Base-by-base conservation (phyloP, 2,888 invertebrate species). In the Acronicta leporina region DNA sequence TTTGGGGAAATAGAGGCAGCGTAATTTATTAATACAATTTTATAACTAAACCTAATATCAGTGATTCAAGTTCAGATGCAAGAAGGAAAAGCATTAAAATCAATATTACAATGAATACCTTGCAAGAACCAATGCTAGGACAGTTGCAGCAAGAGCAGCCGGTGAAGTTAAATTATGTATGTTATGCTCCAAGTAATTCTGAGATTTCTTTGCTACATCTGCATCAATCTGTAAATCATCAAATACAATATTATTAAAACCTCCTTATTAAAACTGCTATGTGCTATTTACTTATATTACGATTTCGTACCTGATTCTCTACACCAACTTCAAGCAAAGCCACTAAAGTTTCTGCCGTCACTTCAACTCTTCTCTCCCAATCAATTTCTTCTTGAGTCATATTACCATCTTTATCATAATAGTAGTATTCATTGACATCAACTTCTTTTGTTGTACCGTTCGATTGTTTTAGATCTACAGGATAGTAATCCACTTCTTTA, bases 301-400 rank as follows among this genome's bases (percentile, higher is more conserved):
- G n/a, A 38, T 38, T 38, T n/a, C 1, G n/a, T 54, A 95, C 95
- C 87, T 95, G 92, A 83, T 91, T 95, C 73, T 95, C 95, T 30
- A 95, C 91, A 53, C 96, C 96, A 70, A 96, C 95, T 89, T 96
- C 95, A 68, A 96, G 91, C 10, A 96, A 88, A 20, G 95, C 92
- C 1, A 95, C 95, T 46, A 96, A 87, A 1, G 96, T 96, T 78
- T 96, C 96, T 0, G 96, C 96, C 0, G 96, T 96, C 0, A 96
- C 93, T 87, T 95, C 95, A 6, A 96, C 95, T 55, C 92, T 94
- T 67, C 95, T 92, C 71, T 95, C 95, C 84, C 95, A 90, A 47
- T 93, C 87, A 55, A 94, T 88, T 66, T 91, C 89, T 40, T 94
- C 91, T 38, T 92, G 79, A 0, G 94, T 94, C 88, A 95, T 90